Base-by-base conservation (phyloP, 2,888 invertebrate genomes). In the Nematopogon swammerdamellus region DNA sequence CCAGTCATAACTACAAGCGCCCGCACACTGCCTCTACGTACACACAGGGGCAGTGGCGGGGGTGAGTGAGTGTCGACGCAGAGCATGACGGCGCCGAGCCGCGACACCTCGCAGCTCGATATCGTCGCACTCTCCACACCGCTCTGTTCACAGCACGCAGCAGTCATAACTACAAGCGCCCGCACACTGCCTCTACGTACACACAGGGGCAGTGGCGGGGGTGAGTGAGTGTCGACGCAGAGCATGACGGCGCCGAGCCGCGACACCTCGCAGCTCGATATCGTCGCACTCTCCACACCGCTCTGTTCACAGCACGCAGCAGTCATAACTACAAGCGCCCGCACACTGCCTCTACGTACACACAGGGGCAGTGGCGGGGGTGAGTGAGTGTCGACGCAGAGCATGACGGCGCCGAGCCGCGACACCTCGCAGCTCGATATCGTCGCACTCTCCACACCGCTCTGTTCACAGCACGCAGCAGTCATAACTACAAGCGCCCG, bases 21-120 rank as follows among this genome's bases (percentile, higher is more conserved):
- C n/a, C n/a, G n/a, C n/a, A n/a, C n/a, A n/a, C n/a, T n/a, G n/a
- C n/a, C n/a, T n/a, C n/a, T n/a, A n/a, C n/a, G n/a, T n/a, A n/a
- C n/a, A n/a, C n/a, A n/a, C n/a, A n/a, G n/a, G n/a, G n/a, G 56
- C n/a, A n/a, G n/a, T n/a, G n/a, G 89, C 46, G 92, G 81, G 63
- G 91, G 90, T n/a, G 93, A 89, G 54, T 85, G 85, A 0, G 87
- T 85, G 70, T 95, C 94, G 36, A 92, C 77, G 16, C 85, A 84
- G 19, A 91, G 70, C 6, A 88, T 70, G 48, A 88, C 84, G 58
- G 91, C 91, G 30, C 92, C 92, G 53, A 92, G 80, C 81, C 86
- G 86, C 0, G 92, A 89, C 60, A 91, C 71, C 59, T 87, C 89
- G 55, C 85, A 85, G 57, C 85, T 82, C 8, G 85, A 81, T 52